Conservation (phyloP, 2,888 invertebrate genomes). For the Ormyrus labotus region DNA sequence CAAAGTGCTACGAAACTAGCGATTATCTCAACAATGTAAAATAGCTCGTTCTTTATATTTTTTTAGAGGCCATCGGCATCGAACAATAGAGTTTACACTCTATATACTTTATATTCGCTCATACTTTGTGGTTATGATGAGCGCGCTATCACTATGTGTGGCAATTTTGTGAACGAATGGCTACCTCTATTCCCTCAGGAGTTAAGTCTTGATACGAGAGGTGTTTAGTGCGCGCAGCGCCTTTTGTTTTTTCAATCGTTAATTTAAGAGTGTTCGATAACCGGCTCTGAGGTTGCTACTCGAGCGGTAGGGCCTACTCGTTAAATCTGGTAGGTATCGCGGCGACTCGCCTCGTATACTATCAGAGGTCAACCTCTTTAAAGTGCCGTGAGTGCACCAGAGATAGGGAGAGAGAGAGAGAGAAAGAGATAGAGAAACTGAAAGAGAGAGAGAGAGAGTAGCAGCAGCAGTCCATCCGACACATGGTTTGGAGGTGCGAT, state of each 20-base stretch:
- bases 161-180: slow-evolving; percentile 64
- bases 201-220: slow-evolving; percentile 14
- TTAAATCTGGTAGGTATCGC: slow-evolving; percentile 23
- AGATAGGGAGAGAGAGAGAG: too few relatives aligned
- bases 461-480: too few relatives aligned
- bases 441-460: too few relatives aligned
- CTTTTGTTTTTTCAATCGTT: slow-evolving; percentile 45
- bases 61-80: too few relatives aligned
- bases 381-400: background rate
- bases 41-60: too few relatives aligned
- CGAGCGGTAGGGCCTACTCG: background rate
- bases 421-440: too few relatives aligned
- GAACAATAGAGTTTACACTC: too few relatives aligned
- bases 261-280: slow-evolving; percentile 26
- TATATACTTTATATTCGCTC: background rate
- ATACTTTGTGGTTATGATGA: slow-evolving; percentile 49
- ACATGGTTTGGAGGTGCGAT: too few relatives aligned
- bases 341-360: background rate
- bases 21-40: too few relatives aligned
- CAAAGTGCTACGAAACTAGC: too few relatives aligned
- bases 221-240: slow-evolving; percentile 43
- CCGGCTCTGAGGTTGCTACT: background rate
- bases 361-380: background rate
- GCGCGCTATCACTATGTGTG: slow-evolving; percentile 48
- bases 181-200: slow-evolving; percentile 58